These are phyloP conservation scores for Sebastes diploproa DNA, from an alignment of 2,797 vertebrate genomes.

Conservation along the genomic window DNA sequence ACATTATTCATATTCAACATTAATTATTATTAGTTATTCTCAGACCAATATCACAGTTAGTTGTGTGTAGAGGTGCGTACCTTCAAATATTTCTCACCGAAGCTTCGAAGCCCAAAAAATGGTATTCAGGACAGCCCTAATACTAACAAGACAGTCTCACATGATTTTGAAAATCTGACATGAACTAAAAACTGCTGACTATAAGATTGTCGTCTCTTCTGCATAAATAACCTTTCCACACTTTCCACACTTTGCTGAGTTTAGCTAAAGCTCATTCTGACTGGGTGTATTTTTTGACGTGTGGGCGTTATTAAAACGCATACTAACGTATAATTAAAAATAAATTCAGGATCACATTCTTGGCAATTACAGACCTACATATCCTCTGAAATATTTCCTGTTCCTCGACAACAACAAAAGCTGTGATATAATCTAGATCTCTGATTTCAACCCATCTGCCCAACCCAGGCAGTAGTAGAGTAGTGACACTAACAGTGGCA, in stretches of 20 bases:
- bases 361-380: background rate
- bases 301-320: background rate
- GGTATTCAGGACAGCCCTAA: too few species aligned
- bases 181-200: background rate
- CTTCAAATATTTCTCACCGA: too few species aligned
- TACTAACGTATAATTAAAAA: background rate
- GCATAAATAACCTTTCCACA: background rate
- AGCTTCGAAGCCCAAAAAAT: too few species aligned
- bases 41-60: too few species aligned
- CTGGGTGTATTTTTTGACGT: background rate
- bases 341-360: background rate
- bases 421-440: background rate
- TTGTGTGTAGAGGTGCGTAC: too few species aligned
- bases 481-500: background rate
- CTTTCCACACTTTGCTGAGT: background rate
- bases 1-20: too few species aligned
- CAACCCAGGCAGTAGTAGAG: background rate
- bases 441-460: conserved; percentile 3
- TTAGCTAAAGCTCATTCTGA: background rate
- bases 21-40: too few species aligned
- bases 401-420: background rate
- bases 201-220: background rate
- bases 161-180: background rate
- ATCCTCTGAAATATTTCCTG: background rate
- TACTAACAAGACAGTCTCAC: background rate